phyloP scores from a whole-genome alignment of 2,888 invertebrate genomes.

The Yponomeuta evonymella region DNA sequence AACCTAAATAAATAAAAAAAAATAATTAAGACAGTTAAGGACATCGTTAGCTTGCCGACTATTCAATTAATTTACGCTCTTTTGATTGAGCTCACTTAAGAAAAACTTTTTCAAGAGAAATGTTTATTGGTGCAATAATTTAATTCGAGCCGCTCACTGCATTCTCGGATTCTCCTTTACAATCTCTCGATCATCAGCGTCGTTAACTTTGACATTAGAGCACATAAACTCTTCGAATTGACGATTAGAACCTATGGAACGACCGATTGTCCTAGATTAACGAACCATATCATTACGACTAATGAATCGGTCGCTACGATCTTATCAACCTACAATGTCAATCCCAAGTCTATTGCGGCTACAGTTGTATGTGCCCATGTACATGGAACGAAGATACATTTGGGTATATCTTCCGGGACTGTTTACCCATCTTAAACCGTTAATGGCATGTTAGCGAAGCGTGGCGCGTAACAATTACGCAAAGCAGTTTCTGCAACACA shows the following conservation, averaged over 20 bases:
- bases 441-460: constrained; percentile 12
- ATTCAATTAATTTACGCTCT: constrained; percentile 9
- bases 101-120: neutral
- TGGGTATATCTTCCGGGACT: neutral
- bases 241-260: constrained; percentile 36
- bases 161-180: neutral
- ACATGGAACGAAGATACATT: neutral
- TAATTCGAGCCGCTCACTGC: neutral
- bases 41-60: constrained; percentile 1
- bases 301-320: constrained; percentile 62
- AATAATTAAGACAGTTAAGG: constrained; percentile 4
- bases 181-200: constrained; percentile 10
- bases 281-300: constrained; percentile 69
- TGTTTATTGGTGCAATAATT: constrained; percentile 8
- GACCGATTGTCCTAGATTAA: constrained; percentile 69
- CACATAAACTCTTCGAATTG: constrained; percentile 36
- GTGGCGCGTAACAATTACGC: constrained; percentile 13
- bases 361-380: constrained; percentile 14
- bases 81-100: constrained; percentile 7
- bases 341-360: constrained; percentile 56
- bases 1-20: too few relatives aligned
- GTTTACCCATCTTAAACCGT: constrained; percentile 10
- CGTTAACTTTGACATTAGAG: constrained; percentile 14
- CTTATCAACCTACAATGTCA: constrained; percentile 64
- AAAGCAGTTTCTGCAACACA: constrained; percentile 9